Evolutionary conservation across 2,113 vertebrate genomes (phyloP), one percentile per base, ranked within the genome.

Genomic region (Anser brachyrhynchus): DNA sequence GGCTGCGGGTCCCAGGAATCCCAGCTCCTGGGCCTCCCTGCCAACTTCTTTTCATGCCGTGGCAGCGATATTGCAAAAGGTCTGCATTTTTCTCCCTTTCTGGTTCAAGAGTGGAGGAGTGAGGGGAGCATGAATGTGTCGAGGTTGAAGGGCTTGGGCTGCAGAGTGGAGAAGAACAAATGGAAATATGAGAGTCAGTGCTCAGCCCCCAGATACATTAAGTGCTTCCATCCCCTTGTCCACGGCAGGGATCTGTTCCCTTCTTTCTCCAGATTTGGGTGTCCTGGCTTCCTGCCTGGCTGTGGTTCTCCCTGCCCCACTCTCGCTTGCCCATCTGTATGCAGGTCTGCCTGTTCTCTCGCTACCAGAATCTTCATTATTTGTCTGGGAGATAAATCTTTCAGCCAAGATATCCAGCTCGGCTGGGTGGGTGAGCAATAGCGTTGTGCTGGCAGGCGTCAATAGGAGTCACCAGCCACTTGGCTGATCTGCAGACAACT

Each of bases 101-200:
- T 77, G 33, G 9, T 59, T 59, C 35, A n/a, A 31, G 33, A 28
- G 28, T 37, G 6, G 23, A 28, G 59, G 17, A 58, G 29, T 8
- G 6, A 6, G 7, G 11, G 61, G 31, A 28, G 4, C 1, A 1
- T 8, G 11, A 80, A 4, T 2, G 2, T 28, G 21, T 4, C 9
- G 22, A 39, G 23, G 41, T 8, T 61, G 78, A 58, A 62, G 14
- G 35, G 37, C 18, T 8, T 3, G 4, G 39, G 20, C 21, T 62
- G 58, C 4, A 2, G 35, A 83, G 22, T 17, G 7, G 14, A 52
- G 11, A 65, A 43, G 10, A 76, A 19, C 13, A 31, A 46, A 6
- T 13, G n/a, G 58, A 25, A 83, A 49, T 2, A 20, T 0, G 1
- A 12, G 7, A 37, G 37, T 4, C 52, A 35, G 0, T 3, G 16